These are phyloP conservation scores for Monodelphis domestica DNA, from an alignment of 2,797 vertebrate species.

Conservation along the genomic window DNA sequence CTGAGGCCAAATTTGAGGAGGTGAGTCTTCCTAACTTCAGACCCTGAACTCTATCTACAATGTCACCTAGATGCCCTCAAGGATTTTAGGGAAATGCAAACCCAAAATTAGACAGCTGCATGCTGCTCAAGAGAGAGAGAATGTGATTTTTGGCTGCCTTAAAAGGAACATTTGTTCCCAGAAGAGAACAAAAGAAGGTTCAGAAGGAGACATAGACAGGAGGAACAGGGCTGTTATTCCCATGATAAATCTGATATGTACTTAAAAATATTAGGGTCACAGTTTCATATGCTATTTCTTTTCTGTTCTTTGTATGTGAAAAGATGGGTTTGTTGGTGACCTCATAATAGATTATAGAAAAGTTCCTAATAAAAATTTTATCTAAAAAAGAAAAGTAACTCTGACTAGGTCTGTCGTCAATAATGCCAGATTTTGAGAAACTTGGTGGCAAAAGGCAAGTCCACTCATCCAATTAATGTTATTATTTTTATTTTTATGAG, in stretches of 20 bases:
- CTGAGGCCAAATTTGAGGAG: too few relatives aligned
- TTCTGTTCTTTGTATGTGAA: background rate
- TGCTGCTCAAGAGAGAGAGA: background rate
- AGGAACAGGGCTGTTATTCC: background rate
- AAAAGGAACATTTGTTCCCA: background rate
- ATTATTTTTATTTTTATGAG: background rate
- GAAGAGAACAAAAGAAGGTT: background rate
- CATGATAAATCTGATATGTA: background rate
- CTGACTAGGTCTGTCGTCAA: background rate
- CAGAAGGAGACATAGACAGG: background rate
- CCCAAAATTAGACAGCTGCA: background rate
- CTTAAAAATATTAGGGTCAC: background rate
- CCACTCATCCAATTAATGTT: background rate
- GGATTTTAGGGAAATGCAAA: background rate
- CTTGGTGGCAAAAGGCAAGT: background rate
- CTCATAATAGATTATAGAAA: background rate
- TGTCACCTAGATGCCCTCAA: too few relatives aligned
- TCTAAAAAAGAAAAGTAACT: background rate
- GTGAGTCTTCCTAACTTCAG: too few relatives aligned
- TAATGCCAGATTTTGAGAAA: background rate
- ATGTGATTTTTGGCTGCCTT: background rate
- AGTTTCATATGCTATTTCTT: background rate
- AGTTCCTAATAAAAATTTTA: background rate
- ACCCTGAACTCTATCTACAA: too few relatives aligned
- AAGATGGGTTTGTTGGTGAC: background rate